Evolutionary conservation across 1,140 invertebrate genomes (phyloP), one percentile per base, ranked within the genome.

Genomic region (Megathymus violae): DNA sequence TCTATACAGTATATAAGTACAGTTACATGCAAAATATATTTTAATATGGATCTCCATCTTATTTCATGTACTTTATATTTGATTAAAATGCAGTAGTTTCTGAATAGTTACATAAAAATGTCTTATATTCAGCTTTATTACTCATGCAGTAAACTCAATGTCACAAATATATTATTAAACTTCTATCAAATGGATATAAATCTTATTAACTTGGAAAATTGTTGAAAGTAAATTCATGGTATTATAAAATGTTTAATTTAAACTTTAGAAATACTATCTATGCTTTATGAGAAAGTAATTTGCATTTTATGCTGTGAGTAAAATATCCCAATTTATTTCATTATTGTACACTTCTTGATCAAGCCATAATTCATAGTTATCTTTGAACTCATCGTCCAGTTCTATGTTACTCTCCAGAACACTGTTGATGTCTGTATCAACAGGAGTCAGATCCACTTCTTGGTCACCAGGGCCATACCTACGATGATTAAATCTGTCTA

Each of bases 301-400:
- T 58, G 25, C 25, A 71, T 61, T 78, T 81, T 43, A 82, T 71
- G 75, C 54, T 61, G 81, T 73, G 11, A 91, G 69, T 58, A 92
- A 75, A 62, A 90, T 86, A 79, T 96, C 95, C 96, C 96, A 96
- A 80, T 96, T 94, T 56, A 96, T 95, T 73, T 93, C 93, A 65
- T 95, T 95, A 76, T 97, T 95, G 88, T 97, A 99, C 3, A 99
- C 99, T 93, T 99, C 98, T 82, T 98, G 95, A 75, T 99, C 95
- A 16, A 99, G 91, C 99, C 99, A 99, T 7, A 96, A 84, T 80
- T 98, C 96, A 90, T 99, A 99, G 87, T 99, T 97, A 69, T 96
- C 94, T 91, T 98, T 99, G 80, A 99, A 99, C 81, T 98, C 97
- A 22, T 98, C 96, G 17, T 96, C 98, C 46, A 99, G 92, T 78